Evolutionary conservation across 2,113 vertebrate genomes (phyloP).

Genomic region (Monarcha castaneiventris): DNA sequence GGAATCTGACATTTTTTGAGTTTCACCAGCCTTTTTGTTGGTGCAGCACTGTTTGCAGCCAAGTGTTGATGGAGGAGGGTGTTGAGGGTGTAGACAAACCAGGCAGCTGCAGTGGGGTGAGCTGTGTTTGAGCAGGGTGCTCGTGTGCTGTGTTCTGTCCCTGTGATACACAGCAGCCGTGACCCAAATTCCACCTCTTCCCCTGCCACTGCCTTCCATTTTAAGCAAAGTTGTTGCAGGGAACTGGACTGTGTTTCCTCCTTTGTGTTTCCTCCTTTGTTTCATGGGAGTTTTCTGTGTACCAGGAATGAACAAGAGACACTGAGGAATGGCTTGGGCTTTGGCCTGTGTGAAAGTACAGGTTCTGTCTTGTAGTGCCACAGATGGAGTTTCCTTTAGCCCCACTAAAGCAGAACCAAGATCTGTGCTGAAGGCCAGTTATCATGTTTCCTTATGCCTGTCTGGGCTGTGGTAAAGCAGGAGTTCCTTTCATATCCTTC

Average conservation of each 20-base stretch:
- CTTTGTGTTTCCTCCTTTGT: not conserved
- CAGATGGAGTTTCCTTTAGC: not conserved
- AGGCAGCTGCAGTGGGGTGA: not conserved
- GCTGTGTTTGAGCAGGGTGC: not conserved
- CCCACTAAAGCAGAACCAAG: not conserved
- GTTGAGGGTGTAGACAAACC: not conserved
- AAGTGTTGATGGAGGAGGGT: not conserved
- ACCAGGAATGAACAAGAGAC: not conserved
- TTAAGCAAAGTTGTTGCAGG: not conserved
- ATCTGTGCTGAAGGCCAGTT: not conserved
- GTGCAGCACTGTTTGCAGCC: not conserved
- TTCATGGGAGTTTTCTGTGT: not conserved
- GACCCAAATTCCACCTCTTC: not conserved
- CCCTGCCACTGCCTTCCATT: not conserved
- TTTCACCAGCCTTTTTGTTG: not conserved
- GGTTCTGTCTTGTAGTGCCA: not conserved
- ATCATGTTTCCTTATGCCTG: not conserved
- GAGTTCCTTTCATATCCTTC: not conserved
- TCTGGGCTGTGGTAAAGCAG: not conserved
- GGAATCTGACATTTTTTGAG: not conserved
- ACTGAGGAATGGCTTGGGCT: not conserved
- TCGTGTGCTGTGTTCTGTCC: not conserved
- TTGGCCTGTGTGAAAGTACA: not conserved
- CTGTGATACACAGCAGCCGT: not conserved
- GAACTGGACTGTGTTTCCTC: not conserved